Conservation (phyloP, 2,888 invertebrate species). For the Cephalotes varians region DNA sequence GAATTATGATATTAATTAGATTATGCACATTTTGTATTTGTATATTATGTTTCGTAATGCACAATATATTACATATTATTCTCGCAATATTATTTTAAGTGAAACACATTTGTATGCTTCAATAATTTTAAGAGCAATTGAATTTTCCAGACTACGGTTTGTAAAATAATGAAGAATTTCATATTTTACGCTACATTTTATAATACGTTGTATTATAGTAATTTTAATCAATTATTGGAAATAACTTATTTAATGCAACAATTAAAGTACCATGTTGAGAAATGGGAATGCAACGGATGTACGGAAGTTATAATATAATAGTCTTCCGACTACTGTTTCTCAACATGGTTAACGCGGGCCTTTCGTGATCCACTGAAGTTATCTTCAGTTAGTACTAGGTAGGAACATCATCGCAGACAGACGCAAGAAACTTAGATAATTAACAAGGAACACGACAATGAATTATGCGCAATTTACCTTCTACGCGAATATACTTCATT, state of each 20-base stretch:
- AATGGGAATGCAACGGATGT: not conserved
- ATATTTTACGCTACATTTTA: not conserved
- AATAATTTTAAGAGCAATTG: not conserved
- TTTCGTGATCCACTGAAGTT: slow-evolving; percentile 21
- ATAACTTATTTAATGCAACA: not conserved
- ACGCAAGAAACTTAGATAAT: slow-evolving; percentile 11
- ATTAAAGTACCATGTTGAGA: not conserved
- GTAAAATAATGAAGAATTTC: not conserved
- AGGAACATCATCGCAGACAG: slow-evolving; percentile 5
- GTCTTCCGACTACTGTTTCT: not conserved
- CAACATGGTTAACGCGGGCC: not conserved
- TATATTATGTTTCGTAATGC: no score
- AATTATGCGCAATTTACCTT: not conserved
- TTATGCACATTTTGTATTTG: not conserved
- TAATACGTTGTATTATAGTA: not conserved
- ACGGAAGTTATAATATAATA: slow-evolving; percentile 21
- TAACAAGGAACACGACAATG: not conserved
- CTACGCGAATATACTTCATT: not conserved
- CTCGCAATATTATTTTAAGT: not conserved
- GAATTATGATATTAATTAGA: not conserved
- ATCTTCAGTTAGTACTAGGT: slow-evolving; percentile 12
- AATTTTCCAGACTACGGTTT: not conserved
- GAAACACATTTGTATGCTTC: not conserved
- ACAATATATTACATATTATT: slow-evolving; percentile 1
- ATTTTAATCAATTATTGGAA: not conserved